A percentile compares a stretch with the other conserved stretches of the same genome.
Conservation (phyloP, 2,797 vertebrate species). For the Alauda arvensis region DNA sequence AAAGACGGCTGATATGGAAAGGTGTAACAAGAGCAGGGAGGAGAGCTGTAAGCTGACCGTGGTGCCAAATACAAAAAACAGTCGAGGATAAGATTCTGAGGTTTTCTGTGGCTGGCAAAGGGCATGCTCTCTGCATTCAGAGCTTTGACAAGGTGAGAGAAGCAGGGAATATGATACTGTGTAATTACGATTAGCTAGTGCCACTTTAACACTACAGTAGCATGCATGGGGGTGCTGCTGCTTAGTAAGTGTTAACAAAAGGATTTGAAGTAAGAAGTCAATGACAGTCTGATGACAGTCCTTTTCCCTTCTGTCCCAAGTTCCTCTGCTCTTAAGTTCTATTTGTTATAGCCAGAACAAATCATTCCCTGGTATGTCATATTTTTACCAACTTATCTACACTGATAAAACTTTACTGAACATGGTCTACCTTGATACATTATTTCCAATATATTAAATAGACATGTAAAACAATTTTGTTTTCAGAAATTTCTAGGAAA, state of each 20-base stretch:
- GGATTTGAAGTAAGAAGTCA: background rate
- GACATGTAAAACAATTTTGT: background rate
- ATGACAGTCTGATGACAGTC: background rate
- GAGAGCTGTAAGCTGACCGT: background rate
- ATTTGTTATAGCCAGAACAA: background rate
- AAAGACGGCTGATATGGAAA: background rate
- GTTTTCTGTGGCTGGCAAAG: background rate
- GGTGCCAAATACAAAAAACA: background rate
- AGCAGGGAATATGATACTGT: background rate
- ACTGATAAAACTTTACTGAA: background rate
- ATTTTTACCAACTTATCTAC: background rate
- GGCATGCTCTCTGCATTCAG: background rate
- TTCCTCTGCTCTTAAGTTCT: background rate
- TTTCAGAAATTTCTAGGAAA: background rate
- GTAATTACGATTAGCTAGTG: conserved; percentile 3
- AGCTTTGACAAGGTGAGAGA: background rate
- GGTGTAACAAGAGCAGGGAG: background rate
- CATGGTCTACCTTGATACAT: background rate
- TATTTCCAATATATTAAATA: background rate
- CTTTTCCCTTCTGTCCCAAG: background rate
- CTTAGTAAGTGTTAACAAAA: background rate
- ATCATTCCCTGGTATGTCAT: background rate
- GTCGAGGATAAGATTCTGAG: background rate
- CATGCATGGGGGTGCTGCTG: background rate
- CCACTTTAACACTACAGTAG: background rate